Evolutionary conservation across 2,797 vertebrate species (phyloP).

Genomic region (Pachyuromys duprasi): DNA sequence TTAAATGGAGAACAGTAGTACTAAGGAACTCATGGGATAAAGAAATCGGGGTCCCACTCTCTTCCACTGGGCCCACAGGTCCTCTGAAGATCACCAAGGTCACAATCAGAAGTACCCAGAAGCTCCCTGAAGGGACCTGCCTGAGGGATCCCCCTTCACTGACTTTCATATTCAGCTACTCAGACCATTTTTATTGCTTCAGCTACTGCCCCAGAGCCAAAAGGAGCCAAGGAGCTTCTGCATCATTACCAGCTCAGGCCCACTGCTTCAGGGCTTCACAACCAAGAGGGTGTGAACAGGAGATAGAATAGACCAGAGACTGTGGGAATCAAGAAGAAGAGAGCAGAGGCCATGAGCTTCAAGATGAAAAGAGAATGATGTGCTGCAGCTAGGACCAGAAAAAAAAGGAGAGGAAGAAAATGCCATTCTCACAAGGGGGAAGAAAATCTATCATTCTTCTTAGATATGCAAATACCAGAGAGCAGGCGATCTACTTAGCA

Average conservation of each 20-base stretch:
- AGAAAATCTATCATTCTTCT: background rate
- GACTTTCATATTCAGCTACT: background rate
- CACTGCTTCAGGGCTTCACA: background rate
- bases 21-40: background rate
- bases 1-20: background rate
- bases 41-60: background rate
- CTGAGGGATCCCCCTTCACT: background rate
- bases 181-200: background rate
- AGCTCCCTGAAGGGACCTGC: background rate
- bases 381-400: background rate
- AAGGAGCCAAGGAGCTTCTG: background rate
- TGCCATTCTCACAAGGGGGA: background rate
- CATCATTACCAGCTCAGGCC: background rate
- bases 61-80: background rate
- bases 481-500: rapidly evolving
- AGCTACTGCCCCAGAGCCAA: background rate
- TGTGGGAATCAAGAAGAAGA: background rate
- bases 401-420: background rate
- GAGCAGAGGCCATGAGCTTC: rapidly evolving
- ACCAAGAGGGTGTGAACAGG: background rate
- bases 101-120: background rate
- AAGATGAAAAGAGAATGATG: background rate
- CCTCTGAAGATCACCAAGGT: background rate
- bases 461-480: background rate
- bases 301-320: background rate